phyloP scores from a whole-genome alignment of 2,888 invertebrate species.

The Villa cingulata region DNA sequence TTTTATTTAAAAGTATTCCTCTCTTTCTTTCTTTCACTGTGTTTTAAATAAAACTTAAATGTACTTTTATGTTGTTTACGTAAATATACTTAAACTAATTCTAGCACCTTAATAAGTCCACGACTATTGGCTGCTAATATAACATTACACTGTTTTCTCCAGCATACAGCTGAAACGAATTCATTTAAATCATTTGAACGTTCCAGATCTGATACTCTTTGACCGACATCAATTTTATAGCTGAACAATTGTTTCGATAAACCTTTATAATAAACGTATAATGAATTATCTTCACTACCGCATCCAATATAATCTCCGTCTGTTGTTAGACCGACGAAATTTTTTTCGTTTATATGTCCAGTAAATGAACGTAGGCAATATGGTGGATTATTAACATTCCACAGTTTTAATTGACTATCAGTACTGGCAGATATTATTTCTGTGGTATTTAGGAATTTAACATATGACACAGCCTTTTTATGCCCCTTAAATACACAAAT shows the following conservation, averaged over 20 bases:
- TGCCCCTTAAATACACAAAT: conserved; percentile 77
- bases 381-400: conserved; percentile 64
- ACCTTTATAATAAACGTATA: conserved; percentile 85
- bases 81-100: conserved; percentile 44
- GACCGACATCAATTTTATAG: conserved; percentile 64
- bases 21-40: too few species aligned
- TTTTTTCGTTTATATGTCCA: conserved; percentile 89
- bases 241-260: conserved; percentile 73
- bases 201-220: conserved; percentile 12
- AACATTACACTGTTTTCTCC: conserved; percentile 73
- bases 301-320: conserved; percentile 87
- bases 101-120: conserved; percentile 80
- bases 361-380: conserved; percentile 73
- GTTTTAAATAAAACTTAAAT: too few species aligned
- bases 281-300: conserved; percentile 87
- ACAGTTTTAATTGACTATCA: conserved; percentile 79
- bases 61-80: background rate
- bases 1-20: too few species aligned
- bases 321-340: conserved; percentile 87
- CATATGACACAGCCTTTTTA: conserved; percentile 87
- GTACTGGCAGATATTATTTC: conserved; percentile 88
- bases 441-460: conserved; percentile 72
- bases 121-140: conserved; percentile 89
- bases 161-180: conserved; percentile 91
- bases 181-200: conserved; percentile 59